Evolutionary conservation across 2,113 vertebrate genomes (phyloP), one percentile per base, ranked within the genome.

Genomic region (rat (Rattus norvegicus)): DNA sequence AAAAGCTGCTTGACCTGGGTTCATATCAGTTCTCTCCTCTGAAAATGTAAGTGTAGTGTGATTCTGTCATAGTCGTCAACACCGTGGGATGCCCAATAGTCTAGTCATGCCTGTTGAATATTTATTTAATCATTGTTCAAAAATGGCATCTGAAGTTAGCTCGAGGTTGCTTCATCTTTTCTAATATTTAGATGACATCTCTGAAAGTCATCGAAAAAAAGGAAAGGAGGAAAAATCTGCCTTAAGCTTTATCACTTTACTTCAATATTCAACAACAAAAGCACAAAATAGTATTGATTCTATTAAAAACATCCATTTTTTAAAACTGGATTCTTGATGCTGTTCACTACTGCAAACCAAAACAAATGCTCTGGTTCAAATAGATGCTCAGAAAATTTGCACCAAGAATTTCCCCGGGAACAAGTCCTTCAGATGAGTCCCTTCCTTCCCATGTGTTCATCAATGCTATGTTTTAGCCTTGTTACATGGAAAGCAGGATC

Each of bases 101-200:
- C 13, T 69, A 43, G 33, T 52, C 28, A 16, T 63, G 26, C 3
- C 87, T 88, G 4, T 93, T 65, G 80, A n/a, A 85, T 33, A 83
- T 72, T 93, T 33, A 86, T 81, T 95, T 95, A 92, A 49, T 39
- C 75, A 67, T 77, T 76, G 39, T 54, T 90, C 76, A 88, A 81
- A 95, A 90, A 61, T 17, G 94, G 54, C 49, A 92, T 5, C 47
- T 88, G 22, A 76, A 76, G 95, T 93, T 88, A 90, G 14, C 39
- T 69, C 87, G n/a, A 88, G 54, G 11, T 49, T 85, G 1, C 8
- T 76, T 72, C 30, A 69, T 79, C 80, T 81, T 94, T 90, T 84
- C 33, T 65, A 72, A 8, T 61, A 56, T 33, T 92, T 28, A 70
- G 2, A 0, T 63, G 39, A 76, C 65, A 90, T 43, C 12, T 30